Evolutionary conservation across 2,797 vertebrate genomes (phyloP), one percentile per base, ranked within the genome.

Genomic region (Paratrypauchen microcephalus): DNA sequence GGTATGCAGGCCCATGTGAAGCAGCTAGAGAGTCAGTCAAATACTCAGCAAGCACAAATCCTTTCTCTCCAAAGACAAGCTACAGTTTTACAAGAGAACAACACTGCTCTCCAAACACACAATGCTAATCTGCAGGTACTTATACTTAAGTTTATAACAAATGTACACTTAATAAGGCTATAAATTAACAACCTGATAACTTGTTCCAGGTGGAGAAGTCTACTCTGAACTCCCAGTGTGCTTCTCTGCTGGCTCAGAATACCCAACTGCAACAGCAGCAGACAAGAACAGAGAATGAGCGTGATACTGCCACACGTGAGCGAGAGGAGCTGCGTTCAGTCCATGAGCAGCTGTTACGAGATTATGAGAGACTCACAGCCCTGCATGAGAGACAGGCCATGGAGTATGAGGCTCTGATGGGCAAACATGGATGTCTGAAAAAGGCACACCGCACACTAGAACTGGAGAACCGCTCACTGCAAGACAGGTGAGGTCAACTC

Each of bases 231-330:
- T 97, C 96, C 0, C 96, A 96, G 85, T 96, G 95, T 68, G 95
- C 95, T 21, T 96, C 96, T 18, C 94, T 98, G 58, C 94, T 96
- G 95, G 95, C 95, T 73, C 96, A 98, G 89, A 97, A 97, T 19
- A 93, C 96, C 50, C 95, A 96, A 67, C 92, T 97, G 72, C 89
- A 95, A 84, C 93, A 95, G 71, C 96, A 96, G 77, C 95, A 95
- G 78, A 94, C 93, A 0, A 81, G 93, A n/a, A 89, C 93, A 58
- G 96, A 97, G 85, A 92, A 83, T 21, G 96, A 97, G 82, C 94
- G 93, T 1, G 95, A 97, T 77, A 61, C 84, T 0, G 85, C 93
- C 48, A 69, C 93, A 19, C 94, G 90, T 70, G 95, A 96, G 5
- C 92, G 92, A 0, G 96, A 97, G 73, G 96, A 96, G 48, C 85